phyloP scores from a whole-genome alignment of 1,140 invertebrate genomes.

The Dreissena polymorpha region DNA sequence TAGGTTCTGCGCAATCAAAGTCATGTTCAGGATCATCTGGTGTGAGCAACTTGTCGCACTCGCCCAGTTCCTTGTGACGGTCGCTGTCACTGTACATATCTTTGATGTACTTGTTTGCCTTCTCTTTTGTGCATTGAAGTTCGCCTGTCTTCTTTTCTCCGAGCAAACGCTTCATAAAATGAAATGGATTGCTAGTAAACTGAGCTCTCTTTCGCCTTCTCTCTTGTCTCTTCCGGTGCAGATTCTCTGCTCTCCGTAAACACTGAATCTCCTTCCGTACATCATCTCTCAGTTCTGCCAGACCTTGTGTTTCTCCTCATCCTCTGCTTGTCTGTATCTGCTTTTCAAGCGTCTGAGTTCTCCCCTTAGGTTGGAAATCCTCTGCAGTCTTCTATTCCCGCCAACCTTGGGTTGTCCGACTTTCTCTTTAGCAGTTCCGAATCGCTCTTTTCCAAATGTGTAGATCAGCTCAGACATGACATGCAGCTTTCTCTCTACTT shows the following conservation, averaged over 20 bases:
- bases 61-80: constrained; percentile 10
- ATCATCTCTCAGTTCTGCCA: background rate
- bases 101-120: constrained; percentile 6
- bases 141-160: constrained; percentile 19
- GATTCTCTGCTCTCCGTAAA: background rate
- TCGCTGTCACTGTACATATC: constrained; percentile 14
- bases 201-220: constrained; percentile 21
- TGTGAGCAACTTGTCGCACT: constrained; percentile 12
- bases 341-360: constrained; percentile 26
- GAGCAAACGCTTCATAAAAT: constrained; percentile 5
- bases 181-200: constrained; percentile 12
- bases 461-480: constrained; percentile 5
- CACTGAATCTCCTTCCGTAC: constrained; percentile 7
- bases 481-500: background rate
- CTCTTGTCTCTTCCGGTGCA: constrained; percentile 9
- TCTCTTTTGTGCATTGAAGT: constrained; percentile 3
- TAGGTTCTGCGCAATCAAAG: constrained; percentile 23
- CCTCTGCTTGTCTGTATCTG: background rate
- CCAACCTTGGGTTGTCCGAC: background rate
- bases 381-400: constrained; percentile 14
- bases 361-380: constrained; percentile 35
- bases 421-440: background rate
- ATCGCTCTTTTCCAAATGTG: constrained; percentile 8
- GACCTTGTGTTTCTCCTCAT: background rate
- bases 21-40: background rate